Base-by-base conservation (phyloP, 1,140 invertebrate species). In the Brachionus calyciflorus region DNA sequence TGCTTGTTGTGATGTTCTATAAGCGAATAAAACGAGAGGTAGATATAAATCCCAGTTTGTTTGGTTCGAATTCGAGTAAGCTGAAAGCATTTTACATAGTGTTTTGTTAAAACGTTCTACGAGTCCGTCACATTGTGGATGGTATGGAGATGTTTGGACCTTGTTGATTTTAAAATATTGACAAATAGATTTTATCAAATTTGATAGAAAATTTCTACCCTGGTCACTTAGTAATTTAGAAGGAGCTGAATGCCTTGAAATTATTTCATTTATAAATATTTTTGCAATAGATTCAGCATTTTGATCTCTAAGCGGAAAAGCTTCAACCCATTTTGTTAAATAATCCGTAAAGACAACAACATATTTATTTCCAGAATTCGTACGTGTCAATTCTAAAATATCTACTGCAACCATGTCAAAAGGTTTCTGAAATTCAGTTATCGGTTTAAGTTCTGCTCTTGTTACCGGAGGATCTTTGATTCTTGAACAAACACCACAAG, bases 1-100 rank as follows among this genome's bases (percentile, higher is more conserved):
- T n/a, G n/a, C n/a, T n/a, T n/a, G n/a, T n/a, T n/a, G n/a, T n/a
- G n/a, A n/a, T n/a, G n/a, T n/a, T n/a, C n/a, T n/a, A n/a, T n/a
- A n/a, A n/a, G n/a, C n/a, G n/a, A n/a, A n/a, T n/a, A n/a, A n/a
- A n/a, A n/a, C n/a, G n/a, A n/a, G n/a, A n/a, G 76, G 77, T 9
- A 83, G 37, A 51, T 79, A 80, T 30, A 57, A 53, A 77, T 84
- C 81, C 84, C 82, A 84, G 44, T 84, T 78, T 77, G 80, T 79
- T 4, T 78, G 77, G 70, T 77, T 48, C 19, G 79, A 77, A 3
- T 65, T 44, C 76, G 80, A 82, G 48, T 81, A 30, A 17, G 57
- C 77, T 44, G 79, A 79, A 10, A 55, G 30, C 51, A 55, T 55
- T 26, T 55, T 55, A 26, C 51, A 55, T 9, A 82, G 40, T 3